These are phyloP conservation scores for Emesis furor DNA, from an alignment of 2,888 invertebrate species.

Conservation along the genomic window DNA sequence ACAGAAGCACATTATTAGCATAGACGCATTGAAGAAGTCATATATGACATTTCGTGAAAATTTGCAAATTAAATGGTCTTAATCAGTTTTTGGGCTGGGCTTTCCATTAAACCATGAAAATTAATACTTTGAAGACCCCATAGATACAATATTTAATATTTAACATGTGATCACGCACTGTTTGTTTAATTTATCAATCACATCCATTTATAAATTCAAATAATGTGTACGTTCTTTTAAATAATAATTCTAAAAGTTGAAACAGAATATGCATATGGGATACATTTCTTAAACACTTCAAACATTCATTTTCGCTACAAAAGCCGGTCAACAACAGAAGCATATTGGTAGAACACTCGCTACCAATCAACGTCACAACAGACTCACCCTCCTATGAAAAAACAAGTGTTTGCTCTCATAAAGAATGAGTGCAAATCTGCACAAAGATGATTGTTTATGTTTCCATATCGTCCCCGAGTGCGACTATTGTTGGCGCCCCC, in stretches of 20 bases:
- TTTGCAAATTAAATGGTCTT: no score
- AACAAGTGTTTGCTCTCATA: slow-evolving; percentile 90
- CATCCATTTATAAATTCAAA: neutral
- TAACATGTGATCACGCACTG: no score
- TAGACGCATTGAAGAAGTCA: no score
- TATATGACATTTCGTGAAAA: no score
- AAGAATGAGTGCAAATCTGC: slow-evolving; percentile 90
- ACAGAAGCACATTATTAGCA: no score
- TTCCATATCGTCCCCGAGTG: slow-evolving; percentile 86
- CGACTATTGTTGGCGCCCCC: slow-evolving; percentile 83
- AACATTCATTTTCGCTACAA: slow-evolving; percentile 89
- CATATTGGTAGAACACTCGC: slow-evolving; percentile 90
- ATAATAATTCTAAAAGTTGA: slow-evolving; percentile 58
- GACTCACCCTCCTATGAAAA: slow-evolving; percentile 82
- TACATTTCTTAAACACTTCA: slow-evolving; percentile 78
- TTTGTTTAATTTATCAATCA: no score
- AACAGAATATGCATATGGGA: slow-evolving; percentile 78
- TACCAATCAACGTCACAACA: slow-evolving; percentile 89
- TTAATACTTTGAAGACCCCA: no score
- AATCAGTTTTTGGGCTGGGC: no score
- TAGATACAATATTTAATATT: no score
- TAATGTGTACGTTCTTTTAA: neutral
- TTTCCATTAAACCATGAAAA: no score
- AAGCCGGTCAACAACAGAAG: slow-evolving; percentile 86
- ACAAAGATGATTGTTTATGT: slow-evolving; percentile 90